Base-by-base conservation (phyloP, 2,888 invertebrate species). In the Nomada goodeniana region DNA sequence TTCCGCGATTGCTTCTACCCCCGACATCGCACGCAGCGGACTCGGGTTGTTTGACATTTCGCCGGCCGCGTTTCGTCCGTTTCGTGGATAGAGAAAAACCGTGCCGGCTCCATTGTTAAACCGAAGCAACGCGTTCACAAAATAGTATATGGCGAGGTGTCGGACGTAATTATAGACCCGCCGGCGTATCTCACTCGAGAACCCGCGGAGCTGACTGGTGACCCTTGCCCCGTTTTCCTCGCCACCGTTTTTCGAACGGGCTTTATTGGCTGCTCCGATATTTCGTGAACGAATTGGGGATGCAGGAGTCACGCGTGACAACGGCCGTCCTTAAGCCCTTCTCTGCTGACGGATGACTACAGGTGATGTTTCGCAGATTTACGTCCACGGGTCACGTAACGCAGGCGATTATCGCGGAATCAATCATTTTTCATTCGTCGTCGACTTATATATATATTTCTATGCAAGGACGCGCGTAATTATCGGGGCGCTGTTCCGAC, bases 151-250 rank as follows among this genome's bases (percentile, higher is more conserved):
- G 60, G 60, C 23, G 57, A 69, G 61, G 55, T 87, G 87, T 85
- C 85, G 68, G 50, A 68, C 67, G 67, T 83, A 86, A 88, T 88
- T 88, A 87, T 87, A 86, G 79, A 76, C 67, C 71, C 77, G 87
- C 77, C 82, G 36, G 60, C 79, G 76, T 82, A 83, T 79, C 68
- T 84, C 74, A 67, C 36, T 13, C 76, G 76, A 65, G 67, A 70
- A 76, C 70, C 65, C 55, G 57, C 50, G 42, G 47, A 71, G 61
- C 18, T 76, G 67, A 57, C 82, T 59, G 70, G 65, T 71, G 29
- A 10, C 42, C 13, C 13, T 63, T 18, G 26, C 68, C 26, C 13
- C 15, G 36, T 23, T 26, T 2, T 20, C 15, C 0, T 9, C 13
- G n/a, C 29, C 52, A n/a, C 20, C 44, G 44, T n/a, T 44, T 10